These are phyloP conservation scores for Chydorus sphaericus DNA, from an alignment of 2,888 invertebrate genomes.

Conservation along the genomic window DNA sequence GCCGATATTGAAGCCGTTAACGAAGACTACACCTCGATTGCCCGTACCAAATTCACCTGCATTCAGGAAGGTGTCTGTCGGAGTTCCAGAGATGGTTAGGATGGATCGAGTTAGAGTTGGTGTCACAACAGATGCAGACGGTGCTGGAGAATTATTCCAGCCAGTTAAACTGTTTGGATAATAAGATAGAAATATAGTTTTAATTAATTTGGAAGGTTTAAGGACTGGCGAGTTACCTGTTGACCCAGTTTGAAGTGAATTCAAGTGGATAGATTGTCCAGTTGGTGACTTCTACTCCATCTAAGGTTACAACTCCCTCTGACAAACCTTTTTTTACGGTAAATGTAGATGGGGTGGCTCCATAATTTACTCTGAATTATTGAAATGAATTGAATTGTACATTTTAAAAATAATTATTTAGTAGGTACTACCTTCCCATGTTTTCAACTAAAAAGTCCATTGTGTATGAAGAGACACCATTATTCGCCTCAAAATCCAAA, in stretches of 20 bases:
- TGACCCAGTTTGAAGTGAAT: constrained; percentile 11
- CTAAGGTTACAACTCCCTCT: constrained; percentile 14
- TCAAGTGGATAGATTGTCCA: constrained; percentile 13
- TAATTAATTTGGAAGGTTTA: too few species aligned
- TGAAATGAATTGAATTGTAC: too few species aligned
- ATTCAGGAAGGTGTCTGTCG: constrained; percentile 14
- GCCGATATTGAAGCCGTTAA: constrained; percentile 15
- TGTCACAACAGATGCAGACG: neutral
- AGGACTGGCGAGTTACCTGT: constrained; percentile 1
- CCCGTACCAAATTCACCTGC: constrained; percentile 2
- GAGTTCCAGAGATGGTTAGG: neutral
- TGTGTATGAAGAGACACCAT: neutral
- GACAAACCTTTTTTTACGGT: constrained; percentile 24
- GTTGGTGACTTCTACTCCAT: constrained; percentile 2
- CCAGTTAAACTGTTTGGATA: neutral
- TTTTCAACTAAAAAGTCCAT: constrained; percentile 15
- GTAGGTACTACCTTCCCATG: constrained; percentile 6
- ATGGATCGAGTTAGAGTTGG: neutral
- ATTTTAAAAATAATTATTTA: neutral
- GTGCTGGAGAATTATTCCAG: neutral
- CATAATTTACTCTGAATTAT: constrained; percentile 14
- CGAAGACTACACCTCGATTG: constrained; percentile 14
- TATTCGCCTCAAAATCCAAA: constrained; percentile 1
- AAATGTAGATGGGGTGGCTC: constrained; percentile 28
- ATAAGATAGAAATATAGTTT: neutral